A percentile compares a stretch with the other conserved stretches of the same genome.
phyloP scores from a whole-genome alignment of 1,140 invertebrate species.

The Drosophila nasuta region DNA sequence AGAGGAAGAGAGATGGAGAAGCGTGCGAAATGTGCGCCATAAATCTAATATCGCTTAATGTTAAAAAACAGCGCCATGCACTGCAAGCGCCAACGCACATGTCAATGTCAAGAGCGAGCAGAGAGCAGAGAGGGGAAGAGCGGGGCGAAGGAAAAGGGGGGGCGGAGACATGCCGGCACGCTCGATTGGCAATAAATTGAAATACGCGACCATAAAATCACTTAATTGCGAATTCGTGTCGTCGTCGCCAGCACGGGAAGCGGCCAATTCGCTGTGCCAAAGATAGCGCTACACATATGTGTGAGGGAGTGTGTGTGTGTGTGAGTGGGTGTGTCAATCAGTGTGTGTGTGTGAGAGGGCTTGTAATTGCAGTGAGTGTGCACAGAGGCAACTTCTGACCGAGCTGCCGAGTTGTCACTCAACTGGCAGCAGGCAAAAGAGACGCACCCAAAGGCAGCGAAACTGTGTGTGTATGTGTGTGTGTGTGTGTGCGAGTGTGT shows the following conservation, averaged over 20 bases:
- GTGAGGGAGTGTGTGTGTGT: constrained; percentile 5
- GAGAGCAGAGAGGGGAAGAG: neutral
- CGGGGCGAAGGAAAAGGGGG: neutral
- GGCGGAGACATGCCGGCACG: constrained; percentile 48
- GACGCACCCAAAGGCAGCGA: no score
- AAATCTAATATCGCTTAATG: constrained; percentile 76
- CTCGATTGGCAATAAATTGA: constrained; percentile 81
- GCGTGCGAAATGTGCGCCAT: constrained; percentile 34
- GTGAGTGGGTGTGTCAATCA: constrained; percentile 3
- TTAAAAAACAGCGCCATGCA: constrained; percentile 56
- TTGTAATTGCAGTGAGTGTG: constrained; percentile 40
- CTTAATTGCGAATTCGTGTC: constrained; percentile 81
- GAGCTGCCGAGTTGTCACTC: constrained; percentile 23
- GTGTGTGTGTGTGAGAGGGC: constrained; percentile 11
- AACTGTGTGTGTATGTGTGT: neutral
- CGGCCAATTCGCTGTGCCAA: constrained; percentile 47
- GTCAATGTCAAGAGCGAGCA: constrained; percentile 47
- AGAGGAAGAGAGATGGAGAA: constrained; percentile 11
- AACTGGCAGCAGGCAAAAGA: constrained; percentile 2
- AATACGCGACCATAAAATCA: constrained; percentile 83
- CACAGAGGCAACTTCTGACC: constrained; percentile 16
- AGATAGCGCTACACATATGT: constrained; percentile 21
- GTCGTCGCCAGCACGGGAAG: constrained; percentile 37
- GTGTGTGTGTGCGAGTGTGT: neutral
- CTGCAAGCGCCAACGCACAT: constrained; percentile 25